phyloP scores from a whole-genome alignment of 92 coral and sea anemone species.

The Isaurus tuberculatus region DNA sequence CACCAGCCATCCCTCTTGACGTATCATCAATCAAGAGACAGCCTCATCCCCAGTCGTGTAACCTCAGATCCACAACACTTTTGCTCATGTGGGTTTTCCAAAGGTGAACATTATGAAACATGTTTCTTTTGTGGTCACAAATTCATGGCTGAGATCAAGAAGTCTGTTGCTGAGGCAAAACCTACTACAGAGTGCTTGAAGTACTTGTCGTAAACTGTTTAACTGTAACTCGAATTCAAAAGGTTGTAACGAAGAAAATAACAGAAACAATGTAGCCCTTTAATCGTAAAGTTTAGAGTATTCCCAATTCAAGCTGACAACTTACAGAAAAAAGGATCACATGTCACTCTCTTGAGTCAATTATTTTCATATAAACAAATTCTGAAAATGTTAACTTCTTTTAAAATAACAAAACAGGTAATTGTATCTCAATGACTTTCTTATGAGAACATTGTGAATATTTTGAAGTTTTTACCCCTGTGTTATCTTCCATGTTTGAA shows the following conservation, averaged over 20 bases:
- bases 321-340: too few relatives aligned
- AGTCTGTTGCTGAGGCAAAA: slow-evolving; percentile 52
- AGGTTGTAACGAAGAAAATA: too few relatives aligned
- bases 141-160: slow-evolving; percentile 48
- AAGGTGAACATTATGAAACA: slow-evolving; percentile 37
- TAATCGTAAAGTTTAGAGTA: too few relatives aligned
- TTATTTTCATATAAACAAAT: too few relatives aligned
- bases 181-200: slow-evolving; percentile 40
- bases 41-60: slow-evolving; percentile 62
- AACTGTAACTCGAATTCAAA: too few relatives aligned
- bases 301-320: too few relatives aligned
- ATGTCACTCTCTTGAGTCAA: too few relatives aligned
- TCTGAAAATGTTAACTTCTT: background rate
- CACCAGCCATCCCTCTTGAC: slow-evolving; percentile 60
- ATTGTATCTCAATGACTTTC: slow-evolving; percentile 1
- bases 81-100: slow-evolving; percentile 69
- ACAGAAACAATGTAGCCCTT: too few relatives aligned
- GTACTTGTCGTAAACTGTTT: slow-evolving; percentile 31
- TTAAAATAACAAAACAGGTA: background rate
- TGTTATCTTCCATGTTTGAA: background rate
- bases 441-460: background rate
- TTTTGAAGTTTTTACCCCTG: slow-evolving; percentile 1
- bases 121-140: slow-evolving; percentile 62
- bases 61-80: slow-evolving; percentile 38
- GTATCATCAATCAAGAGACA: slow-evolving; percentile 47